These are phyloP conservation scores for Leptinotarsa defecta DNA, from an alignment of 1,140 invertebrate genomes.

Conservation along the genomic window DNA sequence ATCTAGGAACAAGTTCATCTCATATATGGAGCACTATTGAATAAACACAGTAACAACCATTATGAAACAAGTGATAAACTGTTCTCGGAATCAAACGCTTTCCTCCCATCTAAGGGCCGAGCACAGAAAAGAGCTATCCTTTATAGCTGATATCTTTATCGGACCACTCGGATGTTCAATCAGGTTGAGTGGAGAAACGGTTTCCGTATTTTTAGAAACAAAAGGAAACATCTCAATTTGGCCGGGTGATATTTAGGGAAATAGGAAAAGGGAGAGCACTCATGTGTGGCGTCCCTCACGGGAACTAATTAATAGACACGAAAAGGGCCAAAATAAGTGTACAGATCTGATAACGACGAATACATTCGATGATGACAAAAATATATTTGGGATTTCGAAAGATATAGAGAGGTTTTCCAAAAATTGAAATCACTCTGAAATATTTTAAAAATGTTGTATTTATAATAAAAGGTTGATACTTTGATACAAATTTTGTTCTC, in stretches of 20 bases:
- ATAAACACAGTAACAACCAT: too few relatives aligned
- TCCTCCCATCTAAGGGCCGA: not conserved
- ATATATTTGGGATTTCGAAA: too few relatives aligned
- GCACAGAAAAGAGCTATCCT: conserved; percentile 3
- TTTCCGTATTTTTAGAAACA: conserved; percentile 20
- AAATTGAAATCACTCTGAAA: too few relatives aligned
- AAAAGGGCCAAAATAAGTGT: not conserved
- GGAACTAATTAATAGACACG: conserved; percentile 30
- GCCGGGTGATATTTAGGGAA: conserved; percentile 22
- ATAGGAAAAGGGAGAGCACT: conserved; percentile 22
- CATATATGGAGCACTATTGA: too few relatives aligned
- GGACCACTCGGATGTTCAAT: conserved; percentile 21
- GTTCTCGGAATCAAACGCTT: not conserved
- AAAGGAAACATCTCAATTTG: conserved; percentile 31
- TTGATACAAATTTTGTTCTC: too few relatives aligned
- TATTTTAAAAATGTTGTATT: too few relatives aligned
- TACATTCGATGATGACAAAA: too few relatives aligned
- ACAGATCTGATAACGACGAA: too few relatives aligned
- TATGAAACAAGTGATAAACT: too few relatives aligned
- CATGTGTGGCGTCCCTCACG: conserved; percentile 23
- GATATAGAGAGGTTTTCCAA: too few relatives aligned
- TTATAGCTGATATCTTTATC: conserved; percentile 21
- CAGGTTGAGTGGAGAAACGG: conserved; percentile 16
- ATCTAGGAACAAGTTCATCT: too few relatives aligned
- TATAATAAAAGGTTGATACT: too few relatives aligned